Evolutionary conservation across 64 coral and sea anemone genomes (phyloP), one percentile per base, ranked within the genome.

Genomic region (Dendrophyllia cribrosa): DNA sequence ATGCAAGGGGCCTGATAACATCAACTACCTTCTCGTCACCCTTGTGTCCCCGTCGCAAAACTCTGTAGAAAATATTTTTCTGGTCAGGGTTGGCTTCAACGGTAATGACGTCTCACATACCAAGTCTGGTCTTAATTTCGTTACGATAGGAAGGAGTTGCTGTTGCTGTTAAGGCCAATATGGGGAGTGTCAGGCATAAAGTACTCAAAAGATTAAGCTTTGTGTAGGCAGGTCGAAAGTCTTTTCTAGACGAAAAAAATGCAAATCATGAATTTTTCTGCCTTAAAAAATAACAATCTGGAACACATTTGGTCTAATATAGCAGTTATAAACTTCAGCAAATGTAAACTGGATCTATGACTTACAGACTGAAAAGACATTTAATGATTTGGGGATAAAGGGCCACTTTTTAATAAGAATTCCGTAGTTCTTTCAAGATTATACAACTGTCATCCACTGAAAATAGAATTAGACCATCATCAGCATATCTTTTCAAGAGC

Each of bases 131-230:
- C 20, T 52, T 43, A 26, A 92, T 92, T 62, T 76, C 53, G 11
- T 66, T 46, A 46, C 72, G 66, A 34, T 67, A 51, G 16, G 48
- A 44, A 16, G 9, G 26, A 9, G 78, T 92, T 43, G 79, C 90
- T 43, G 90, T 92, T 25, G 90, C 90, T 74, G 90, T 92, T 47
- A 92, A 75, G n/a, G 90, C 79, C 49, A 92, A 23, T 7, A 83
- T 25, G 6, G 6, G 0, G 52, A 7, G 52, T 55, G 52, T 55
- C 6, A 10, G 89, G 78, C 47, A 83, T 83, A 91, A 58, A 79
- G 77, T 49, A 5, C 51, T 55, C 65, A 92, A 58, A 44, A 92
- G 26, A 74, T 72, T 81, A 47, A 92, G 58, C 53, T 92, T 83
- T 0, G 74, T 77, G 69, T 85, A 92, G 45, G 78, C 78, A 15